Evolutionary conservation across 2,113 vertebrate genomes (phyloP).

Genomic region (Montifringilla adamsi): DNA sequence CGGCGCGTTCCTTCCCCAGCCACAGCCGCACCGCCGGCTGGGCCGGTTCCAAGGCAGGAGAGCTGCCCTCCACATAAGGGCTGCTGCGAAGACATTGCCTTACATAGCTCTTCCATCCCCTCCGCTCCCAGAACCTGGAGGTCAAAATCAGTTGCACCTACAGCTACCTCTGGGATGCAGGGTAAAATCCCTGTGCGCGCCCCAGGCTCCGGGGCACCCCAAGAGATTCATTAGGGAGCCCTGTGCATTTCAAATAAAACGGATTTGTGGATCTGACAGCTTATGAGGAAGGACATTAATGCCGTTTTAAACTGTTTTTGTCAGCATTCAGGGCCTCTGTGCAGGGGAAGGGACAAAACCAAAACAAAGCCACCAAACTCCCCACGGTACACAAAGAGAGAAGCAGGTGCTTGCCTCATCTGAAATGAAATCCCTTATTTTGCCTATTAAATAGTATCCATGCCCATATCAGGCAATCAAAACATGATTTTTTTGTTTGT

Average conservation of each 20-base stretch:
- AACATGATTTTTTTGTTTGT: neutral
- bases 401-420: neutral
- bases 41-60: neutral
- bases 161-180: accelerated
- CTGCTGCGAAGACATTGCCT: neutral
- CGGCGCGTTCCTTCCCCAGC: neutral
- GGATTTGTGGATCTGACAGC: accelerated
- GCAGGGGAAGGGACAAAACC: neutral
- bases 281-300: neutral
- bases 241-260: neutral
- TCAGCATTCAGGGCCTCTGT: neutral
- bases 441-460: neutral
- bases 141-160: neutral
- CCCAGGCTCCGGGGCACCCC: neutral
- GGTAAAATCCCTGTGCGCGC: accelerated
- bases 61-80: neutral
- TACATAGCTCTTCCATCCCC: neutral
- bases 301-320: neutral
- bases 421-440: neutral
- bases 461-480: neutral
- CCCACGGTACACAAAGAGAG: neutral
- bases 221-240: too few species aligned
- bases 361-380: too few species aligned
- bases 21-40: neutral
- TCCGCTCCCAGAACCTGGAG: neutral